Evolutionary conservation across 2,797 vertebrate species (phyloP), one percentile per base, ranked within the genome.

Genomic region (Mycteria americana): DNA sequence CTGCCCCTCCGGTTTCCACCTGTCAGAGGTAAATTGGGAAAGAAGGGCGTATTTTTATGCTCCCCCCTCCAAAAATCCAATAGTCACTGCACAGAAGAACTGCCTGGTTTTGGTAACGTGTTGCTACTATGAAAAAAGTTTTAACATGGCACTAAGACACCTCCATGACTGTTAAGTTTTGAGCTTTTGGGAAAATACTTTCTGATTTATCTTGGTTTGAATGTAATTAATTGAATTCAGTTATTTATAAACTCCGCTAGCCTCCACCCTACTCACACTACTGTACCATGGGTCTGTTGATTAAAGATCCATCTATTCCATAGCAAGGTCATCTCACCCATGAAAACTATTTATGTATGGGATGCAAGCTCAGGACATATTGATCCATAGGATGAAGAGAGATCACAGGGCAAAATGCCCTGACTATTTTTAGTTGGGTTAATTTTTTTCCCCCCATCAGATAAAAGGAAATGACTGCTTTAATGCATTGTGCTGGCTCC

Each of bases 381-480:
- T 95, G 97, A 98, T 90, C 89, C 80, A 93, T 27, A 81, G 70
- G 85, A 96, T 89, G 89, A 92, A 95, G 83, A 93, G 82, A 94
- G 86, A 97, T 73, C 93, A 95, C 51, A 95, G 93, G 88, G 88
- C 90, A 96, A 92, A 92, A 96, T 87, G 95, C 96, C 97, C 97
- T 96, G 92, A 89, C 97, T 98, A 97, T 93, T 97, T 98, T 98
- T 94, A 98, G 91, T 81, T 63, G 86, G 75, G 85, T 92, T 97
- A 83, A 64, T 94, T 30, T 2, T 18, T 92, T 23, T 1, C 5
- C 13, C 16, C 41, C 33, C 25, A 86, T 74, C 95, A 89, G 89
- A 81, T 83, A 85, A 95, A 92, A 80, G 91, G 88, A 95, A 92
- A 95, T 51, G 50, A 50, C 41, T 74, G 82, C 64, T 95, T 78